Percentiles rank a stretch among this genome's conserved stretches.
Conservation (phyloP, 37 sponge, comb jelly and placozoan genomes). For the Bolinopsis microptera region DNA sequence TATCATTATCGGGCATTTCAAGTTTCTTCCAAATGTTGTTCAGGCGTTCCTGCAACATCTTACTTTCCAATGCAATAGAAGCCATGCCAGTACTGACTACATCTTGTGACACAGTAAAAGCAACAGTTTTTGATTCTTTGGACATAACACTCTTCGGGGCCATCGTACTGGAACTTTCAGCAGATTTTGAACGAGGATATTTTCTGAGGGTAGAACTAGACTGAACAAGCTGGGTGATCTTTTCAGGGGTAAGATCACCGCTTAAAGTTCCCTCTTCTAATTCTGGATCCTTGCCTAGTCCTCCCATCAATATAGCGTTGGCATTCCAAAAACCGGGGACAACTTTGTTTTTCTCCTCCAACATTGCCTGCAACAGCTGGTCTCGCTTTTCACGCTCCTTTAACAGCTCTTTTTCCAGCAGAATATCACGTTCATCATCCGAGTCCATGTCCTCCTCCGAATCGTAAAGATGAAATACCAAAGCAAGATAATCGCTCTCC, state of each 20-base stretch:
- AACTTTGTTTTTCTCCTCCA: constrained; percentile 71
- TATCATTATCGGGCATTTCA: constrained; percentile 70
- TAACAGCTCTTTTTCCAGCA: not conserved
- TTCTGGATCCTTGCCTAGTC: constrained; percentile 81
- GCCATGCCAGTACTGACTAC: not conserved
- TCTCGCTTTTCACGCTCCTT: constrained; percentile 71
- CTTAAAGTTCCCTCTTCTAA: not conserved
- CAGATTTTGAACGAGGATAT: not conserved
- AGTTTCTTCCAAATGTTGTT: constrained; percentile 74
- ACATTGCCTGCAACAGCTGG: constrained; percentile 58
- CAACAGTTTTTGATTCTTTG: constrained; percentile 9
- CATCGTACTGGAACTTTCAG: not conserved
- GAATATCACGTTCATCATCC: constrained; percentile 73
- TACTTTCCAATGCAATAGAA: not conserved
- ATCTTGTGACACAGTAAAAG: not conserved
- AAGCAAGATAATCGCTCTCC: constrained; percentile 84
- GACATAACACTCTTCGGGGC: not conserved
- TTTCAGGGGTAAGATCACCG: not conserved
- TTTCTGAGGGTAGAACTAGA: not conserved
- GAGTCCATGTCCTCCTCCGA: constrained; percentile 78
- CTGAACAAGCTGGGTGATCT: not conserved
- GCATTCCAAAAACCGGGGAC: constrained; percentile 86
- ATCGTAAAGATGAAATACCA: constrained; percentile 86
- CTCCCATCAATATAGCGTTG: constrained; percentile 84
- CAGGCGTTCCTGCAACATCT: constrained; percentile 70